A percentile compares a stretch with the other conserved stretches of the same genome.
These are phyloP conservation scores for Acipenser transmontanus DNA, from an alignment of 2,797 vertebrate genomes.

Conservation along the genomic window DNA sequence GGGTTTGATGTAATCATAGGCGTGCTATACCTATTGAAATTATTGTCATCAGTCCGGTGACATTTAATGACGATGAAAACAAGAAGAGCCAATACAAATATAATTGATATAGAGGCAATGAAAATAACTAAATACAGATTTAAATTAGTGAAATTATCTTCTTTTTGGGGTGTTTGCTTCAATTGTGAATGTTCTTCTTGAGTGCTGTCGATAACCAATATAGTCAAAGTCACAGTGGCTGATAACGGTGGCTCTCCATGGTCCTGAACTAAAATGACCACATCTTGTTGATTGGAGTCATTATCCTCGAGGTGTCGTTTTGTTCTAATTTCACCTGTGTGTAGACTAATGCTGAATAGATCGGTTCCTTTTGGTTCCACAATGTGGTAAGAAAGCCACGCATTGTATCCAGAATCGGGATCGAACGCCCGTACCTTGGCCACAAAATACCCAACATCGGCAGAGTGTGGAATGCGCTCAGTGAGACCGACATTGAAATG, in stretches of 20 bases:
- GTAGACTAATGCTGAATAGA: no score
- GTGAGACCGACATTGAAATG: no score
- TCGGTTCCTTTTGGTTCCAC: no score
- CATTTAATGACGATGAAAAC: no score
- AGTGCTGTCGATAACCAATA: no score
- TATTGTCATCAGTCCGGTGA: not conserved
- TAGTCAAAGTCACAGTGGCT: no score
- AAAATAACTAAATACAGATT: no score
- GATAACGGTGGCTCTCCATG: no score
- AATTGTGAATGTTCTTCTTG: not conserved
- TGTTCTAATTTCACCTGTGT: not conserved
- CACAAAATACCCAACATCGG: constrained; percentile 15
- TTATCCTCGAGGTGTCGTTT: constrained; percentile 12
- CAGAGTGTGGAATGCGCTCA: constrained; percentile 14
- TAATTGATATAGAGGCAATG: no score
- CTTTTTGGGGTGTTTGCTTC: not conserved
- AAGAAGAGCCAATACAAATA: no score
- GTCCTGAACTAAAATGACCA: no score
- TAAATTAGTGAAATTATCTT: not conserved
- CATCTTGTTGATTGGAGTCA: constrained; percentile 2
- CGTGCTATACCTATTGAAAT: constrained; percentile 18
- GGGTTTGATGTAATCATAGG: constrained; percentile 27
- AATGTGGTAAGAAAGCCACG: no score
- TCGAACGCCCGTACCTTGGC: constrained; percentile 17
- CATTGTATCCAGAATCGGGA: constrained; percentile 20